Evolutionary conservation across 2,113 vertebrate genomes (phyloP), one percentile per base, ranked within the genome.

Genomic region (Astatotilapia flaviijosephi): DNA sequence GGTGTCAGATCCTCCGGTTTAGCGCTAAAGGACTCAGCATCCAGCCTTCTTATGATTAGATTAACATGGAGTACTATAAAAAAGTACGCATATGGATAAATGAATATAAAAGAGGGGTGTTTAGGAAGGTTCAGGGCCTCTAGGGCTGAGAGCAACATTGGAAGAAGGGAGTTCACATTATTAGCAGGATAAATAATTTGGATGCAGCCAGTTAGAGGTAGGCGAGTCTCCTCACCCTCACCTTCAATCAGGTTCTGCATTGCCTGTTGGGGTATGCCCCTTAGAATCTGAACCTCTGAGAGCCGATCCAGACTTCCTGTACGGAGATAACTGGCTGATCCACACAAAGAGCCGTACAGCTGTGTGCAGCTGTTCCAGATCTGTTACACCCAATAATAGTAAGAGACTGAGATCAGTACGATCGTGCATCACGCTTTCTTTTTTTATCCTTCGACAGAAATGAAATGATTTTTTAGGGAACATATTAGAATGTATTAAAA

Each of bases 321-420:
- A 37, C 0, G 11, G 33, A 37, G 33, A 37, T 37, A 37, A 37
- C 19, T 37, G 60, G 33, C 11, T 68, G 60, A 65, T 65, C 60
- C 33, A 65, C 60, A 21, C 80, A 70, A 40, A 60, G 60, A 80
- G 65, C 80, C 33, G 2, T 53, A 79, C 31, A 37, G 83, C 15
- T 68, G 75, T 88, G 92, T 89, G 75, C 49, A 79, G 62, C 65
- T 26, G 65, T 45, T 73, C 14, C 21, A 26, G 37, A 45, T 73
- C 21, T 73, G 65, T 73, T 45, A 55, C 33, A 37, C 53, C 53
- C n/a, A 55, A 91, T 93, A 86, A 79, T 28, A 91, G 86, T 86
- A 26, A 17, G 23, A 11, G 53, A 80, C 53, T 55, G 79, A 17
- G 62, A 87, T 58, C 15, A 40, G 55, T 65, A 77, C 42, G 37